Evolutionary conservation across 2,797 vertebrate species (phyloP).

Genomic region (Parauchenoglanis ngamensis): DNA sequence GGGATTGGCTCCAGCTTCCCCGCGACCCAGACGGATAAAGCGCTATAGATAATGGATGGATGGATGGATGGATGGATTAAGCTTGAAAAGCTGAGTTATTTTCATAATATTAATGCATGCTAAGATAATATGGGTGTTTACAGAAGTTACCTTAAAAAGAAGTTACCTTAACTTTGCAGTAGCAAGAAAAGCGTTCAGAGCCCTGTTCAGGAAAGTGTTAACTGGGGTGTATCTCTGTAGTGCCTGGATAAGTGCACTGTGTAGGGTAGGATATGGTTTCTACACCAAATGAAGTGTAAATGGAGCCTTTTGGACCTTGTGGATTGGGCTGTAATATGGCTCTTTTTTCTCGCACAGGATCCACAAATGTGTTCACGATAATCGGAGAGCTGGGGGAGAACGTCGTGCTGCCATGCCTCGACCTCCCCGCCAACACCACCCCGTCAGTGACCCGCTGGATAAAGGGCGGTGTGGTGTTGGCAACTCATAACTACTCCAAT

Average conservation of each 20-base stretch:
- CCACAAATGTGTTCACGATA: neutral
- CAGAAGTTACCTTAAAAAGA: neutral
- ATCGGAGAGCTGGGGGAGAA: conserved; percentile 59
- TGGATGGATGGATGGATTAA: no score
- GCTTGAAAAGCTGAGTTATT: neutral
- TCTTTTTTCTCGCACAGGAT: conserved; percentile 2
- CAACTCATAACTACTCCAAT: neutral
- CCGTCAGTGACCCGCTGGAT: conserved; percentile 72
- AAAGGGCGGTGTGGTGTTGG: conserved; percentile 60
- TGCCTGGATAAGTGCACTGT: neutral
- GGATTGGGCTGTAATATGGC: neutral
- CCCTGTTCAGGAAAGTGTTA: neutral
- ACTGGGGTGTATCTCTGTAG: neutral
- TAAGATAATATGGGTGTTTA: neutral
- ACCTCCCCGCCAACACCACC: conserved; percentile 51
- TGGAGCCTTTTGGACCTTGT: neutral
- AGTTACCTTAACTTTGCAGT: no score
- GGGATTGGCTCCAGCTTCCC: no score
- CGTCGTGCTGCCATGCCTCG: conserved; percentile 73
- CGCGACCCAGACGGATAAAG: no score
- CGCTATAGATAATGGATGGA: no score
- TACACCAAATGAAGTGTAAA: conserved; percentile 15
- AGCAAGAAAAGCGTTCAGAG: neutral
- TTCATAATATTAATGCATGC: neutral
- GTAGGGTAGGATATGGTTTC: neutral